Evolutionary conservation across 2,113 vertebrate genomes (phyloP).

Genomic region (Colinus virginianus): DNA sequence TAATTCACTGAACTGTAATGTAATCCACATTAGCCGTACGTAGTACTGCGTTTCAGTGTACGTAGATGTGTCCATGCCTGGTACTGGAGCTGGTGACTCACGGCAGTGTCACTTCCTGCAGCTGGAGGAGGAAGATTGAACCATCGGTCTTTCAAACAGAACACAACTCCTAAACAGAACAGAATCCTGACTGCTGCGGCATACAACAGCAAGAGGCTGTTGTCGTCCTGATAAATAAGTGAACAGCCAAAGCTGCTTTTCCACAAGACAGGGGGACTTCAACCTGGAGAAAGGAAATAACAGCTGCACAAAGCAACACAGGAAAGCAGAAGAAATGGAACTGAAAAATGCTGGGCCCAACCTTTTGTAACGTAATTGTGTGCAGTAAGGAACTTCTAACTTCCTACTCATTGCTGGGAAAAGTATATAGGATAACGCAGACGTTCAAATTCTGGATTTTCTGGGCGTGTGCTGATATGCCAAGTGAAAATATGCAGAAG

Average conservation of each 20-base stretch:
- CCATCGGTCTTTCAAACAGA: neutral
- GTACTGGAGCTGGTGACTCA: neutral
- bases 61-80: accelerated
- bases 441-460: neutral
- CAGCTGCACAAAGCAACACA: neutral
- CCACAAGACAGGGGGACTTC: neutral
- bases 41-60: neutral
- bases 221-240: neutral
- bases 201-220: neutral
- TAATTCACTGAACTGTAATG: neutral
- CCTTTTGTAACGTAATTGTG: neutral
- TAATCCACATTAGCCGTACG: neutral
- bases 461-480: neutral
- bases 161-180: neutral
- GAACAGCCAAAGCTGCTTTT: neutral
- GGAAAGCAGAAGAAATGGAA: neutral
- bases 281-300: neutral
- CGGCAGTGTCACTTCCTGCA: neutral
- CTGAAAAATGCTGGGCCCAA: neutral
- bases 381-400: neutral
- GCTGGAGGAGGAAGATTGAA: neutral
- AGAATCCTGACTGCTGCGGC: neutral
- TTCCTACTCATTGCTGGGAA: neutral
- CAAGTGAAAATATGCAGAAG: neutral
- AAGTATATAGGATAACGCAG: neutral